phyloP scores from a whole-genome alignment of 2,113 vertebrate genomes.

The Delphinus delphis region DNA sequence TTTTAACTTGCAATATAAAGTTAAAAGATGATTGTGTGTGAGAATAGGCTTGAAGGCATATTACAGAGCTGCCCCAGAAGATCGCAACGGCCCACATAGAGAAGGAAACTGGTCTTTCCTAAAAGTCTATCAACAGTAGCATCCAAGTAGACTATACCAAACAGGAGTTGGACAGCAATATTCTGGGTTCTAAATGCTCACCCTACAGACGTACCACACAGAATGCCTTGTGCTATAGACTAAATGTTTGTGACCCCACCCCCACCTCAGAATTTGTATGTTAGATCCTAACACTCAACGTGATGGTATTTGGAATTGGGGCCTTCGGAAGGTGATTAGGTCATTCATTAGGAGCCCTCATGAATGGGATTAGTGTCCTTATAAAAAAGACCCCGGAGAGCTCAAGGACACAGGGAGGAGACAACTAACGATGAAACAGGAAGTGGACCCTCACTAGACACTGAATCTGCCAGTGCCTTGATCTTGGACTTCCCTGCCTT shows the following conservation, averaged over 20 bases:
- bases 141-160: background rate
- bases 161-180: background rate
- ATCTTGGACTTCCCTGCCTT: background rate
- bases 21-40: background rate
- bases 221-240: background rate
- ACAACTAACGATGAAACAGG: background rate
- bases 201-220: background rate
- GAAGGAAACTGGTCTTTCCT: background rate
- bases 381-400: background rate
- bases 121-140: background rate
- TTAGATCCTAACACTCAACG: background rate
- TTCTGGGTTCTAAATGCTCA: background rate
- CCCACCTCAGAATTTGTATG: background rate
- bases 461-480: background rate
- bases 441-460: background rate
- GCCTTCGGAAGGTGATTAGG: background rate
- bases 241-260: background rate
- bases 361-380: background rate
- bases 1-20: background rate
- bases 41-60: background rate
- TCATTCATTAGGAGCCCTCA: background rate
- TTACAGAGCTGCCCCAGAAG: background rate
- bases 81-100: background rate
- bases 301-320: background rate
- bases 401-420: background rate